These are phyloP conservation scores for Athalia circularis DNA, from an alignment of 2,888 invertebrate species.

Conservation along the genomic window DNA sequence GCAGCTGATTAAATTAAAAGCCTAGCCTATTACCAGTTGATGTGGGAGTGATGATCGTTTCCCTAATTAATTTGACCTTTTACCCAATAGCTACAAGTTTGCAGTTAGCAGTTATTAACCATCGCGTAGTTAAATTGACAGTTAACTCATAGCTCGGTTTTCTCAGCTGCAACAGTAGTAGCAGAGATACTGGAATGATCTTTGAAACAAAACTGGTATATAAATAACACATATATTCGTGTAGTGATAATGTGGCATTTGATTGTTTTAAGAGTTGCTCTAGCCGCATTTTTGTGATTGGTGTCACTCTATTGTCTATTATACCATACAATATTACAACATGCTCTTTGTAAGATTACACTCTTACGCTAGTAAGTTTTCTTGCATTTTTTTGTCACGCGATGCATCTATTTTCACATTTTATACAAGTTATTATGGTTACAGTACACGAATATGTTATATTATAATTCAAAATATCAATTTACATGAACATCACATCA, in stretches of 20 bases:
- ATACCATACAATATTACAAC: slow-evolving; percentile 47
- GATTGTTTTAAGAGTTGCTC: slow-evolving; percentile 15
- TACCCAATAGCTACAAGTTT: slow-evolving; percentile 40
- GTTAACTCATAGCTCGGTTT: slow-evolving; percentile 50
- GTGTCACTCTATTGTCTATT: slow-evolving; percentile 47
- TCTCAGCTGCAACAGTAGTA: slow-evolving; percentile 46
- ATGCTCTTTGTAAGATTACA: slow-evolving; percentile 60
- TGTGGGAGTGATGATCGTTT: slow-evolving; percentile 56
- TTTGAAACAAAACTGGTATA: slow-evolving; percentile 4
- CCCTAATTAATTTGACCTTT: slow-evolving; percentile 62
- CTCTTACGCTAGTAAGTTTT: slow-evolving; percentile 59
- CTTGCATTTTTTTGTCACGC: slow-evolving; percentile 40
- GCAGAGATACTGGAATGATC: slow-evolving; percentile 22
- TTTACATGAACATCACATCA: no score
- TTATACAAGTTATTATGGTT: slow-evolving; percentile 1
- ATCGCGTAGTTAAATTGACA: slow-evolving; percentile 48
- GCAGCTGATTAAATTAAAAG: slow-evolving; percentile 7
- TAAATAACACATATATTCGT: slow-evolving; percentile 23
- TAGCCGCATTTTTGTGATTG: slow-evolving; percentile 21
- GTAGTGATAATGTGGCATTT: slow-evolving; percentile 20
- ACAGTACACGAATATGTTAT: background rate
- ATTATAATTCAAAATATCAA: background rate
- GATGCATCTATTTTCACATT: slow-evolving; percentile 26
- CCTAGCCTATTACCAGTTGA: slow-evolving; percentile 27
- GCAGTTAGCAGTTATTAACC: slow-evolving; percentile 56